phyloP scores from a whole-genome alignment of 1,140 invertebrate genomes.

The Paraescarpia echinospica region DNA sequence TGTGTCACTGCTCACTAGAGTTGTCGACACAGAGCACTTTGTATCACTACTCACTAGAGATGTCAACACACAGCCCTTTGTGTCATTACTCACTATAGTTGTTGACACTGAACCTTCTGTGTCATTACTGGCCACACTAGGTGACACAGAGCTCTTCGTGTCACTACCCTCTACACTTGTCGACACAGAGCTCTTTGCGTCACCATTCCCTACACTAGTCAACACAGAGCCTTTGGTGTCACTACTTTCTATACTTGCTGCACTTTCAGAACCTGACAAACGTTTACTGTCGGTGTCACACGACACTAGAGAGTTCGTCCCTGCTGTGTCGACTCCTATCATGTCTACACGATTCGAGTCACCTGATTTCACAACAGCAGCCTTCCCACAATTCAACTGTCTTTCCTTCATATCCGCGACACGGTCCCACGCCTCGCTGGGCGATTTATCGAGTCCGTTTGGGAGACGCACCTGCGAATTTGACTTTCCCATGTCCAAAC shows the following conservation, averaged over 20 bases:
- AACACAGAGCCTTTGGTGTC: neutral
- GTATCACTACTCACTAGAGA: neutral
- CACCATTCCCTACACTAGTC: neutral
- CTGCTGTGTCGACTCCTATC: neutral
- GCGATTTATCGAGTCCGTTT: neutral
- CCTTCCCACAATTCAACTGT: neutral
- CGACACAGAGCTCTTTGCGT: neutral
- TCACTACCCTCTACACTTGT: neutral
- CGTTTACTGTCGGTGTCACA: neutral
- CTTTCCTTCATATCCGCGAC: neutral
- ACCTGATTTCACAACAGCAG: neutral
- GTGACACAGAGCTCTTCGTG: neutral
- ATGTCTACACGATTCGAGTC: neutral
- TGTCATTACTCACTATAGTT: neutral
- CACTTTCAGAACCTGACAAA: neutral
- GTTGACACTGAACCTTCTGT: neutral
- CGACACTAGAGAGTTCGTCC: neutral
- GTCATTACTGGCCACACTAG: neutral
- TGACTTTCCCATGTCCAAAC: neutral
- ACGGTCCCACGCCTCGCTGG: neutral
- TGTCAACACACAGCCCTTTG: neutral
- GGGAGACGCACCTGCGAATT: neutral
- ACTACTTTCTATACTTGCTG: neutral
- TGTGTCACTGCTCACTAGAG: neutral
- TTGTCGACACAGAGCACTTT: neutral